These are phyloP conservation scores for Andricus grossulariae DNA, from an alignment of 1,140 invertebrate genomes.

Conservation along the genomic window DNA sequence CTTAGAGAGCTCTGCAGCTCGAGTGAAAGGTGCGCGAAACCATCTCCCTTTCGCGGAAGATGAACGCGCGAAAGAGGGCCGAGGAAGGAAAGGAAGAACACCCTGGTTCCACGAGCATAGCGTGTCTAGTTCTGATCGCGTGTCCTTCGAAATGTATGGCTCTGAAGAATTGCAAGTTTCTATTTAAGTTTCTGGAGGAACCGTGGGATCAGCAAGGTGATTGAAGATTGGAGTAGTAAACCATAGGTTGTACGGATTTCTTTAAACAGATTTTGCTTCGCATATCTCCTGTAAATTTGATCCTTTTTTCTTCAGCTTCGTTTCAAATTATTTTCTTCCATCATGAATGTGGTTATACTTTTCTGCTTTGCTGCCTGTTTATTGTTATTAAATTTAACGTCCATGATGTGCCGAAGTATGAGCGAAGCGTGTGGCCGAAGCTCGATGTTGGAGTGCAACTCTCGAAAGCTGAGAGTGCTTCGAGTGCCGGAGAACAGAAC, in stretches of 20 bases:
- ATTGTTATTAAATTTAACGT: not conserved
- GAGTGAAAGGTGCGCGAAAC: conserved; percentile 19
- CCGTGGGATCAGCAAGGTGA: conserved; percentile 3
- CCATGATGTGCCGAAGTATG: not conserved
- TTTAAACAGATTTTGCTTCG: no score
- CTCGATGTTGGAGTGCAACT: conserved; percentile 51
- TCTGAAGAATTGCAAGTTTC: conserved; percentile 25
- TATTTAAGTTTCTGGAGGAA: conserved; percentile 28
- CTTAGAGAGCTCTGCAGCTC: not conserved
- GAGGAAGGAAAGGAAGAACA: conserved; percentile 1
- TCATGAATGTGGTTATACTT: no score
- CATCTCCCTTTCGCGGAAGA: no score
- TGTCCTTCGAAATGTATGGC: conserved; percentile 26
- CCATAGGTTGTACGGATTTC: not conserved
- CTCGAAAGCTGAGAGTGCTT: conserved; percentile 59
- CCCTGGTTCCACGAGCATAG: conserved; percentile 17
- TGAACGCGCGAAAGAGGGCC: not conserved
- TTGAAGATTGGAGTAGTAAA: not conserved
- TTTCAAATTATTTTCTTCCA: no score
- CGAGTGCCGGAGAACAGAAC: conserved; percentile 60
- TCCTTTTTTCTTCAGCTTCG: no score
- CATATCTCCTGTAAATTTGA: no score
- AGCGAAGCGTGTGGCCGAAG: conserved; percentile 47
- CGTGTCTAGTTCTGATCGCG: conserved; percentile 24
- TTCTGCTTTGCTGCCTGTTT: not conserved